Conservation (phyloP, 2,113 vertebrate species). For the Columbina picui region DNA sequence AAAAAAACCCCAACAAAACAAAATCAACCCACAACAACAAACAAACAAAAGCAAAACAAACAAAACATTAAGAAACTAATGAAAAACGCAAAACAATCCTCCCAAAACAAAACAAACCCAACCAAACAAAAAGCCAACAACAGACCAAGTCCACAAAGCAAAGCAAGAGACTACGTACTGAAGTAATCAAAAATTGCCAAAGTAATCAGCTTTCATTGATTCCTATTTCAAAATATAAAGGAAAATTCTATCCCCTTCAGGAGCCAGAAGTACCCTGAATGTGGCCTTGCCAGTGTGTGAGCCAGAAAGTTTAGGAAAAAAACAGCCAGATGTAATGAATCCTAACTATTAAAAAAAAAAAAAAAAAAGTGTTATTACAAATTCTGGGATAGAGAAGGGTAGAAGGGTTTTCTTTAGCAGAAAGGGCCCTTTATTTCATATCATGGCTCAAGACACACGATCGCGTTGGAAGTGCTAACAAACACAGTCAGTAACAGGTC, state of each 20-base stretch:
- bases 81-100: too few relatives aligned
- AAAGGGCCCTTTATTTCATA: slow-evolving; percentile 47
- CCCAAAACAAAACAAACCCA: too few relatives aligned
- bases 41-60: too few relatives aligned
- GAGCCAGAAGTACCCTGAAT: not conserved
- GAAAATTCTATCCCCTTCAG: not conserved
- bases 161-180: not conserved
- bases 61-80: too few relatives aligned
- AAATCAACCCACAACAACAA: too few relatives aligned
- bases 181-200: not conserved
- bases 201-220: not conserved
- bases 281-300: not conserved
- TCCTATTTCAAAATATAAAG: not conserved
- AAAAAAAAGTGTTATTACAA: slow-evolving; percentile 37
- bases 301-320: not conserved
- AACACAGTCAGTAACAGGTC: slow-evolving; percentile 41
- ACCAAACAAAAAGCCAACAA: too few relatives aligned
- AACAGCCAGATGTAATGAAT: not conserved
- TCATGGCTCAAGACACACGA: slow-evolving; percentile 2
- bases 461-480: slow-evolving; percentile 48
- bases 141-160: not conserved
- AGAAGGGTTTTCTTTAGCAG: slow-evolving; percentile 39
- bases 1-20: not conserved
- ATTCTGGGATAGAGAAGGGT: slow-evolving; percentile 22
- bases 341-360: not conserved